A percentile compares a stretch with the other conserved stretches of the same genome.
phyloP scores from a whole-genome alignment of 2,888 invertebrate species.

The Noctua pronuba region DNA sequence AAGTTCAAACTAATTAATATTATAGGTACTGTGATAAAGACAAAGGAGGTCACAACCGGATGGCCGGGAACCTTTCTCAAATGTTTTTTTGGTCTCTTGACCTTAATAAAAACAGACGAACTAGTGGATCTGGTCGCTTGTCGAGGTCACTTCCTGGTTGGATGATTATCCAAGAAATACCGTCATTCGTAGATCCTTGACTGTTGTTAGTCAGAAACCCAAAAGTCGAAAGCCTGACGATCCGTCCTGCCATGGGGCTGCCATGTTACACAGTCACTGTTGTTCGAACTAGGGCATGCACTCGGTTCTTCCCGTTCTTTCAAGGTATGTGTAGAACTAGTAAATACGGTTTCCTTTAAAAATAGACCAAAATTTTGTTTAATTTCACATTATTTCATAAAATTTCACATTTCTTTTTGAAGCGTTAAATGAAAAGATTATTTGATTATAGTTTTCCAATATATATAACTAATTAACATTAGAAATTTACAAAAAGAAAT shows the following conservation, averaged over 20 bases:
- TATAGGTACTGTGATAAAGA: neutral
- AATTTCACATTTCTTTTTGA: too few species aligned
- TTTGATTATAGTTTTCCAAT: too few species aligned
- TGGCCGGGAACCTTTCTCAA: neutral
- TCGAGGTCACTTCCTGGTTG: neutral
- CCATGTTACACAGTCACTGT: too few species aligned
- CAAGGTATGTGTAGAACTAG: too few species aligned
- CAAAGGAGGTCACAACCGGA: conserved; percentile 5
- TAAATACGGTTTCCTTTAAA: too few species aligned
- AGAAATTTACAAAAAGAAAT: too few species aligned
- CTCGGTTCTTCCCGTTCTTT: too few species aligned
- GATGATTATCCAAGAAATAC: neutral
- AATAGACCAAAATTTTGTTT: too few species aligned
- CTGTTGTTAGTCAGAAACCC: neutral
- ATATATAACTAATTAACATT: too few species aligned
- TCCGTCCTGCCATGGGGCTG: neutral
- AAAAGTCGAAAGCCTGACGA: neutral
- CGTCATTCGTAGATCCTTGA: neutral
- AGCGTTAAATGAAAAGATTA: too few species aligned
- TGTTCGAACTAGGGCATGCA: too few species aligned
- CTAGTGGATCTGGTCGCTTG: neutral
- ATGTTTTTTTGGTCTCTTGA: neutral
- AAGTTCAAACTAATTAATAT: conserved; percentile 1
- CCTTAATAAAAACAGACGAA: neutral
- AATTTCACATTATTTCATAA: too few species aligned